Conservation (phyloP, 2,888 invertebrate genomes). For the Julus scandinavius region DNA sequence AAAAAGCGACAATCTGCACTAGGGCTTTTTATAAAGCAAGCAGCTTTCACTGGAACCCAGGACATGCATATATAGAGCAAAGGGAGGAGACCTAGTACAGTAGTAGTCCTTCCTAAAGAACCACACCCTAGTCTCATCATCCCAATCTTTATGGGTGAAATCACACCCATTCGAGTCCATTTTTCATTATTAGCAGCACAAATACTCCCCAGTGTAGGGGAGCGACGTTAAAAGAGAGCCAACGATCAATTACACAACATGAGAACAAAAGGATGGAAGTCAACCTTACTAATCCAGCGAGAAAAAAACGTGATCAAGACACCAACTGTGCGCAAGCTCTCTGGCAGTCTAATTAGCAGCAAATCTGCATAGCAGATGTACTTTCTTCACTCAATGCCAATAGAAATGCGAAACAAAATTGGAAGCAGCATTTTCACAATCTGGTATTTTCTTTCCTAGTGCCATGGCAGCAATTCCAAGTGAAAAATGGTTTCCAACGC, state of each 20-base stretch:
- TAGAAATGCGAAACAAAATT: background rate
- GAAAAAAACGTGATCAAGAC: background rate
- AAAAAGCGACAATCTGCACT: background rate
- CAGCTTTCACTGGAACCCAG: background rate
- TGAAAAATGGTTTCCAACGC: background rate
- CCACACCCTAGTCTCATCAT: conserved; percentile 42
- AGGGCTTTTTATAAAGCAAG: background rate
- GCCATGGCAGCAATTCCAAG: background rate
- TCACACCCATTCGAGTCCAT: conserved; percentile 37
- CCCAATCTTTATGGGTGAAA: conserved; percentile 45
- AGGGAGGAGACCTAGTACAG: conserved; percentile 26
- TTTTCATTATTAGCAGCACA: conserved; percentile 40
- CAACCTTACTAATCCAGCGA: background rate
- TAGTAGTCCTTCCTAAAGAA: conserved; percentile 34
- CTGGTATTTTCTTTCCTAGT: background rate
- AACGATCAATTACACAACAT: conserved; percentile 42
- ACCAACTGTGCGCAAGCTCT: background rate
- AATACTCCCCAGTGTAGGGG: background rate
- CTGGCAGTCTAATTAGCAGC: background rate
- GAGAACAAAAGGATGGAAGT: conserved; percentile 31
- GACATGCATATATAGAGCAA: background rate
- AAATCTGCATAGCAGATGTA: background rate
- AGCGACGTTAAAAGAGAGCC: background rate
- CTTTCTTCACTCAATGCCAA: background rate
- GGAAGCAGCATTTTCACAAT: background rate